These are phyloP conservation scores for Ellobium chinense DNA, from an alignment of 2,888 invertebrate species.

Conservation along the genomic window DNA sequence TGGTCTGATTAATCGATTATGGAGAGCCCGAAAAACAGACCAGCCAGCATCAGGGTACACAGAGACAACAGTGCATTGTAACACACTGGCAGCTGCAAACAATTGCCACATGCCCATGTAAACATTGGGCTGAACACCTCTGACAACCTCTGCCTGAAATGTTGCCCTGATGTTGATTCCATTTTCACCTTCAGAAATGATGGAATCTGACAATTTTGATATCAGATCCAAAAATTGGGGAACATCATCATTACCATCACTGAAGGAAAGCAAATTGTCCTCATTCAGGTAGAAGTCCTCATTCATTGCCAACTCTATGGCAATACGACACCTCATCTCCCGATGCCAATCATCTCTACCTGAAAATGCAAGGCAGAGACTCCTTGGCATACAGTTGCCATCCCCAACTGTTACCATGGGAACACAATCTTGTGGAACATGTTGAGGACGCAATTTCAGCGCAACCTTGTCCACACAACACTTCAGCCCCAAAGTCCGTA, in stretches of 20 bases:
- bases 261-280: neutral
- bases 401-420: neutral
- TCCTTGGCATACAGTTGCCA: neutral
- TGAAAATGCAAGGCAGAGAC: neutral
- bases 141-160: neutral
- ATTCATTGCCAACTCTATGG: neutral
- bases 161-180: neutral
- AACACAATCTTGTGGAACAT: too few species aligned
- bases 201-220: neutral
- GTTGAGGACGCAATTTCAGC: too few species aligned
- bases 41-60: neutral
- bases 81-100: neutral
- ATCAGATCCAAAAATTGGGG: neutral
- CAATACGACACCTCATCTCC: neutral
- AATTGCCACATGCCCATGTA: neutral
- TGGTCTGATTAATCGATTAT: too few species aligned
- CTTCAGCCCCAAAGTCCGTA: too few species aligned
- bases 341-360: neutral
- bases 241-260: neutral
- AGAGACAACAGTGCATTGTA: neutral
- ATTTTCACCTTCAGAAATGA: neutral
- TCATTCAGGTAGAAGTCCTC: neutral
- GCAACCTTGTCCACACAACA: too few species aligned
- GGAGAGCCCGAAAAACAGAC: neutral
- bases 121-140: neutral